Conservation (phyloP, 2,888 invertebrate species). For the Choreutis nemorana region DNA sequence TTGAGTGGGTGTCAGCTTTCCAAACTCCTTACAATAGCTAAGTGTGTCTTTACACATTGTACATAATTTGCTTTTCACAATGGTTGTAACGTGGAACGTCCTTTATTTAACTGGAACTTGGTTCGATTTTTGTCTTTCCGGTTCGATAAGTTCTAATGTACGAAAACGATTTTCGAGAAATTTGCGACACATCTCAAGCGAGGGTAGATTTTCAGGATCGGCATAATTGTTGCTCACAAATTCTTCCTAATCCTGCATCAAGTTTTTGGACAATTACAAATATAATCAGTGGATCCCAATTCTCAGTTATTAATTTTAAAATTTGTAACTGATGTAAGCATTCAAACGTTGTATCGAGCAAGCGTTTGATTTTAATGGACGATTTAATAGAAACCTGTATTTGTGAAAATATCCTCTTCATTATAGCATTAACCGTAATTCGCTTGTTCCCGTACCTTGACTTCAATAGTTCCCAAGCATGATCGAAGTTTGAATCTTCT, state of each 20-base stretch:
- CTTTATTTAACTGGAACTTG: too few species aligned
- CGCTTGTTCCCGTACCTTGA: conserved; percentile 3
- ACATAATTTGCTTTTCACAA: background rate
- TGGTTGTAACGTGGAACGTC: too few species aligned
- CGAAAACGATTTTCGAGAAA: background rate
- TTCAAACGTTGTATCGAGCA: background rate
- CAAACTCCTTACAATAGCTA: conserved; percentile 6
- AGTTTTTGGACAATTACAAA: conserved; percentile 10
- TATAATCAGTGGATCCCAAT: conserved; percentile 11
- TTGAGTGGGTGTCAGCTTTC: background rate
- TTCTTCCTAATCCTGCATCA: conserved; percentile 10
- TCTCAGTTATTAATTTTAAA: background rate
- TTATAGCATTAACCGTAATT: conserved; percentile 1
- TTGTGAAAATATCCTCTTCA: conserved; percentile 1
- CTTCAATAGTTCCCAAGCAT: background rate
- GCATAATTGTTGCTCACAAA: background rate
- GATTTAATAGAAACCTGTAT: background rate
- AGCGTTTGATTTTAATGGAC: background rate
- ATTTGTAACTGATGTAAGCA: background rate
- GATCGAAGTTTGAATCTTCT: conserved; percentile 9
- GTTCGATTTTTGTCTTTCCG: background rate
- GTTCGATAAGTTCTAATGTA: background rate
- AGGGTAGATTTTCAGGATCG: conserved; percentile 8
- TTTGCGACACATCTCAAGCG: conserved; percentile 1
- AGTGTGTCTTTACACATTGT: too few species aligned